Percentiles rank a stretch among this genome's conserved stretches.
Conservation (phyloP, 1,140 invertebrate species). For the Aphis craccivora region DNA sequence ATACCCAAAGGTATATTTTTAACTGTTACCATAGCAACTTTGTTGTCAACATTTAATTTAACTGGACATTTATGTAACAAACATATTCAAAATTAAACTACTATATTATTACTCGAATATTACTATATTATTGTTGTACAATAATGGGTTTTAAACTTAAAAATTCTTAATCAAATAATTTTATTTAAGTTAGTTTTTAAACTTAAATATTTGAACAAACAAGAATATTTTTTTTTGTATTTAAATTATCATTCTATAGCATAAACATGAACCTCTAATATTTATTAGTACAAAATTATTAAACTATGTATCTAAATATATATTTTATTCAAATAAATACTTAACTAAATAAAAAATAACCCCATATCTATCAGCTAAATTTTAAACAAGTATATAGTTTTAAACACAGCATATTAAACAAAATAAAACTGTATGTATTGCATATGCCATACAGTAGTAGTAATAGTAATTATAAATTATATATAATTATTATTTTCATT, state of each 20-base stretch:
- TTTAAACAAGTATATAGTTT: neutral
- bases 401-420: neutral
- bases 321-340: neutral
- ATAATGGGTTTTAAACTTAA: neutral
- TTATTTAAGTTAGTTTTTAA: neutral
- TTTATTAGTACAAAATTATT: neutral
- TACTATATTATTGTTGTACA: neutral
- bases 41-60: conserved; percentile 42
- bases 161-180: neutral
- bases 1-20: neutral
- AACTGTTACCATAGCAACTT: conserved; percentile 48
- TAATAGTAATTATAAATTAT: neutral
- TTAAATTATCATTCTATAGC: neutral
- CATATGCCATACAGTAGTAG: neutral
- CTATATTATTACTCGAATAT: neutral
- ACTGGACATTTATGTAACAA: neutral
- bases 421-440: neutral
- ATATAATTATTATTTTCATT: neutral
- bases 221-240: too few species aligned
- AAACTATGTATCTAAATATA: neutral
- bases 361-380: neutral
- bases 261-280: neutral
- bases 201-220: too few species aligned
- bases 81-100: neutral
- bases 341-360: too few species aligned